Conservation (phyloP, 2,113 vertebrate genomes). For the Chauna torquata region DNA sequence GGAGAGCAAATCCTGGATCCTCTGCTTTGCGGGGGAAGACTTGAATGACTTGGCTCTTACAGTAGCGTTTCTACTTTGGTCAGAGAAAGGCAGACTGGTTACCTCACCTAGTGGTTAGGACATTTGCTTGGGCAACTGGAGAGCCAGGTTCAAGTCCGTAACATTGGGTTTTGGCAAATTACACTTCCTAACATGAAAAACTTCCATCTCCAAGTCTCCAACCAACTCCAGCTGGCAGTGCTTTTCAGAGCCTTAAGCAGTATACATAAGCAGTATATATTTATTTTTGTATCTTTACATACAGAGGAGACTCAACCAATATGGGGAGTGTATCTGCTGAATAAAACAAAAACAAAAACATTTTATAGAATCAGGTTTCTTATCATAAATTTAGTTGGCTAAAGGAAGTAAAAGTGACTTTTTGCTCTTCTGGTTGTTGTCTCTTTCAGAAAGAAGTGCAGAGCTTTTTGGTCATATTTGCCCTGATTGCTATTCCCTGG, state of each 20-base stretch:
- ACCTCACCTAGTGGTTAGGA: background rate
- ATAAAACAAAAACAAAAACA: background rate
- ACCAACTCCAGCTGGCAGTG: background rate
- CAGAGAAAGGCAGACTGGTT: background rate
- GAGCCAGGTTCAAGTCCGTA: background rate
- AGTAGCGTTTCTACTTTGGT: background rate
- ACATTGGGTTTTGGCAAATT: background rate
- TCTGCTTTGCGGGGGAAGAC: background rate
- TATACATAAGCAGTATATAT: background rate
- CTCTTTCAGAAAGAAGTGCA: slow-evolving; percentile 79
- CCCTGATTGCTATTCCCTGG: slow-evolving; percentile 82
- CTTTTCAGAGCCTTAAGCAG: background rate
- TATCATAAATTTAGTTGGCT: background rate
- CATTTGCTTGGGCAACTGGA: background rate
- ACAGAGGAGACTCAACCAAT: background rate
- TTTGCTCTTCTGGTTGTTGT: background rate
- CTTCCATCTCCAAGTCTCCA: background rate
- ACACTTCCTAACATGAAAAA: background rate
- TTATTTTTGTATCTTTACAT: background rate
- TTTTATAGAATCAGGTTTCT: background rate
- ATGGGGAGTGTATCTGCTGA: background rate
- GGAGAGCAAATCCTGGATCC: background rate
- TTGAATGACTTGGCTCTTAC: background rate
- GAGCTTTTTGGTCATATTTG: slow-evolving; percentile 81
- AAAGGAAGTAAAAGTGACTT: background rate